These are phyloP conservation scores for Euthynnus affinis DNA, from an alignment of 2,797 vertebrate species.

Conservation along the genomic window DNA sequence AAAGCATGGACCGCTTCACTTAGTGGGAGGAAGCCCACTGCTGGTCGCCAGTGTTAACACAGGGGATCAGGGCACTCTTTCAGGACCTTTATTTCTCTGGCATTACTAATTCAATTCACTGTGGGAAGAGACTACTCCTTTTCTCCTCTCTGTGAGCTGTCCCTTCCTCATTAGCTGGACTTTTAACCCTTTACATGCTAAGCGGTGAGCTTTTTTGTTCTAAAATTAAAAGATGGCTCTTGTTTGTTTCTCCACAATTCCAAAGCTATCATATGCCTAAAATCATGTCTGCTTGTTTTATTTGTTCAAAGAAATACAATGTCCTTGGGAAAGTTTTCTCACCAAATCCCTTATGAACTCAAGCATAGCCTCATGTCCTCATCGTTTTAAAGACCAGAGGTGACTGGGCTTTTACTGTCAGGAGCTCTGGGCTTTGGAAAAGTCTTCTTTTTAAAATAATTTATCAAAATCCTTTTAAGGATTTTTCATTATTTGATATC, in stretches of 20 bases:
- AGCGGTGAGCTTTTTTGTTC: conserved; percentile 30
- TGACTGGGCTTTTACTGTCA: conserved; percentile 46
- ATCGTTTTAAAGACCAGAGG: conserved; percentile 39
- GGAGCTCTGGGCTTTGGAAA: conserved; percentile 11
- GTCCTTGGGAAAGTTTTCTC: conserved; percentile 37
- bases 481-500: conserved; percentile 47
- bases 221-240: conserved; percentile 11
- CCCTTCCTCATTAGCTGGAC: conserved; percentile 66
- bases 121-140: conserved; percentile 81
- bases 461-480: conserved; percentile 37
- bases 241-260: conserved; percentile 4
- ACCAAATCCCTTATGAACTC: conserved; percentile 19
- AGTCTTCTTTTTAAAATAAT: conserved; percentile 29
- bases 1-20: conserved; percentile 40
- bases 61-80: conserved; percentile 79
- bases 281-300: conserved; percentile 24
- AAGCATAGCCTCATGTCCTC: conserved; percentile 19
- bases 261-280: neutral
- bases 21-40: conserved; percentile 67
- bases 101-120: conserved; percentile 85
- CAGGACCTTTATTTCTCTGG: conserved; percentile 80
- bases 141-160: conserved; percentile 64
- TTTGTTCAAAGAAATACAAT: conserved; percentile 36
- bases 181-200: conserved; percentile 68
- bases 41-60: conserved; percentile 70